These are phyloP conservation scores for rabbit (Oryctolagus cuniculus) DNA, from an alignment of 2,113 vertebrate species.

Conservation along the genomic window DNA sequence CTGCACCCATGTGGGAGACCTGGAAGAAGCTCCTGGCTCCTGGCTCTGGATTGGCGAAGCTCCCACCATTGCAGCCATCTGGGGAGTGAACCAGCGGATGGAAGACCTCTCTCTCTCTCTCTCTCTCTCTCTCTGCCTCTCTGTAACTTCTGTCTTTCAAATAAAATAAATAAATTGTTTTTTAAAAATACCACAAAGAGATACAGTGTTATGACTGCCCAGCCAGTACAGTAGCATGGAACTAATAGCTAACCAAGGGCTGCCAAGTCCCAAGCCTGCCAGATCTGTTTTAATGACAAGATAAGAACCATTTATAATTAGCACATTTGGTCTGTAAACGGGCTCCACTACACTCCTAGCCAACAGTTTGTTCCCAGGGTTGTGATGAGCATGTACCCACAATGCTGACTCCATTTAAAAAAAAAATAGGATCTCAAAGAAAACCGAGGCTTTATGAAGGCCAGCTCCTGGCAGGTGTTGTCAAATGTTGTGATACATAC, in stretches of 20 bases:
- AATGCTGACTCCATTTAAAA: slow-evolving; percentile 22
- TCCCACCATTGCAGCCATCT: no score
- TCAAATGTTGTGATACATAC: neutral
- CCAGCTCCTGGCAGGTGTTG: neutral
- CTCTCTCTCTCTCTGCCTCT: no score
- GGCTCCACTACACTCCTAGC: neutral
- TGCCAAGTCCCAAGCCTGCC: slow-evolving; percentile 73
- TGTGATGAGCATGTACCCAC: neutral
- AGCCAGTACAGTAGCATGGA: slow-evolving; percentile 69
- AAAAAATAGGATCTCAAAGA: slow-evolving; percentile 21
- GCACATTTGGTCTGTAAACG: slow-evolving; percentile 59
- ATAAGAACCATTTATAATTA: slow-evolving; percentile 80
- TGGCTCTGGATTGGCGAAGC: no score
- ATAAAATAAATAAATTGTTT: no score
- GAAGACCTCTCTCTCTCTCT: no score
- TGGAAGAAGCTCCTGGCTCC: no score
- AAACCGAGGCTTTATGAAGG: slow-evolving; percentile 34
- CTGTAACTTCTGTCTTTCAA: no score
- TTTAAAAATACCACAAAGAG: slow-evolving; percentile 7
- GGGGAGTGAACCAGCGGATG: no score
- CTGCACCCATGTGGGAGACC: no score
- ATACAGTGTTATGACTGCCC: slow-evolving; percentile 70
- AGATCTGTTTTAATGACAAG: slow-evolving; percentile 76
- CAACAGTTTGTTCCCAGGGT: slow-evolving; percentile 57
- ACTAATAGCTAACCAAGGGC: slow-evolving; percentile 61